Evolutionary conservation across 1,140 invertebrate genomes (phyloP).

Genomic region (Philotrypesis tridentata): DNA sequence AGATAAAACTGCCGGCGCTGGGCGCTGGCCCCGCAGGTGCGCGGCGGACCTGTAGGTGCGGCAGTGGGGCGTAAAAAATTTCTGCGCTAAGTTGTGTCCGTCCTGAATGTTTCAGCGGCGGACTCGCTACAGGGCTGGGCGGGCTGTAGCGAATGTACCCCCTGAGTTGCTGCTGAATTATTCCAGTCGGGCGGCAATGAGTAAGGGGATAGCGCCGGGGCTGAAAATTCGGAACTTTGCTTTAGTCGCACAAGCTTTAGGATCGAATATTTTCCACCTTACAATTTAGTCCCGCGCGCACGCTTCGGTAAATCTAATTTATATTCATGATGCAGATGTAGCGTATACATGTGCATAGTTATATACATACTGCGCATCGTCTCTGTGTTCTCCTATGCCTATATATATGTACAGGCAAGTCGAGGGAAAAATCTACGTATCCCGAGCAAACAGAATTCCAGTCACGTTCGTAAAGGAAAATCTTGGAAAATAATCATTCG

Average conservation of each 20-base stretch:
- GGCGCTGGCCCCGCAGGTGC: neutral
- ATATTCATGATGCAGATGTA: neutral
- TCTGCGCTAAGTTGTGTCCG: conserved; percentile 1
- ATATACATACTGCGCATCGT: no score
- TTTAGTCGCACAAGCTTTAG: neutral
- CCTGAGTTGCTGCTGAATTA: conserved; percentile 1
- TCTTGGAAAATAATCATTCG: neutral
- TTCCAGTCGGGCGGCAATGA: neutral
- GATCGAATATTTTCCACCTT: neutral
- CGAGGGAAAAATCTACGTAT: neutral
- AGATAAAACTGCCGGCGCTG: neutral
- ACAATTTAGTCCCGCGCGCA: no score
- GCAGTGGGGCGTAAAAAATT: conserved; percentile 12
- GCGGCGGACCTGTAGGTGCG: neutral
- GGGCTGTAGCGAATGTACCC: neutral
- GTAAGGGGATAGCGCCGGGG: neutral
- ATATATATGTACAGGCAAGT: neutral
- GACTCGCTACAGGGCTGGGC: no score
- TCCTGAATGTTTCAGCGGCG: conserved; percentile 21
- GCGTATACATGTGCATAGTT: no score
- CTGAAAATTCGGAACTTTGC: neutral
- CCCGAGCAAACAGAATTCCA: neutral
- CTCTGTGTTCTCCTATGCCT: no score
- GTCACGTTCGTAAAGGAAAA: neutral
- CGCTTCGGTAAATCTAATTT: neutral